Base-by-base conservation (phyloP, 2,888 invertebrate species). In the Coelopa pilipes region DNA sequence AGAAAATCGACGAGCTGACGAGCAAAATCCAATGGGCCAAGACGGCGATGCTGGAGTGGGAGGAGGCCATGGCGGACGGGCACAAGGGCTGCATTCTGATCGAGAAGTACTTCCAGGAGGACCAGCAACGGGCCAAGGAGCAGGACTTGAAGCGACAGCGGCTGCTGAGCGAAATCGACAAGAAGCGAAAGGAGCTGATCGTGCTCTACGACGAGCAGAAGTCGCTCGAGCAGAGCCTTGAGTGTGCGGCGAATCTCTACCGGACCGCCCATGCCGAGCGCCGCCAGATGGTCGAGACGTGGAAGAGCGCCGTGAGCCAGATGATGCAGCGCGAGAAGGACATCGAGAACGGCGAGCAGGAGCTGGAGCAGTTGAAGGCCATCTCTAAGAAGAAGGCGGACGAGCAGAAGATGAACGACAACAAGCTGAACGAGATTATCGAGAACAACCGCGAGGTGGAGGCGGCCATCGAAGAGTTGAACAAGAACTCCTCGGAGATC, bases 21-120 rank as follows among this genome's bases (percentile, higher is more conserved):
- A 88, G 89, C 45, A 91, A 91, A 78, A 91, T 94, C 1, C 90
- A 92, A 74, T 92, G 93, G 84, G 93, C 86, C 5, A 87, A 87
- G 76, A 78, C 81, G 1, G 92, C 92, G 0, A 83, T 94, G 70
- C 88, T 90, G 63, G 92, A 92, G 69, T 94, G 93, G 93, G 91
- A 92, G 45, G 92, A 93, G 60, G 91, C 92, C 0, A 89, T 95
- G 74, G 90, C 91, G 78, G 90, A 92, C 74, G 91, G 91, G 53
- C 91, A 93, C 59, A 91, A 92, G 67, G 92, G 93, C 74, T 93
- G 92, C 78, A 89, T 90, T 46, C 87, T 94, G n/a, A 90, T 95
- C 60, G 91, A 92, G 79, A 91, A 91, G 81, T 93, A 92, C 79
- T 92, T 92, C 73, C 90, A 91, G 81, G 91, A 92, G 78, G 95